phyloP scores from a whole-genome alignment of 2,113 vertebrate species.

The Eulemur rufifrons region DNA sequence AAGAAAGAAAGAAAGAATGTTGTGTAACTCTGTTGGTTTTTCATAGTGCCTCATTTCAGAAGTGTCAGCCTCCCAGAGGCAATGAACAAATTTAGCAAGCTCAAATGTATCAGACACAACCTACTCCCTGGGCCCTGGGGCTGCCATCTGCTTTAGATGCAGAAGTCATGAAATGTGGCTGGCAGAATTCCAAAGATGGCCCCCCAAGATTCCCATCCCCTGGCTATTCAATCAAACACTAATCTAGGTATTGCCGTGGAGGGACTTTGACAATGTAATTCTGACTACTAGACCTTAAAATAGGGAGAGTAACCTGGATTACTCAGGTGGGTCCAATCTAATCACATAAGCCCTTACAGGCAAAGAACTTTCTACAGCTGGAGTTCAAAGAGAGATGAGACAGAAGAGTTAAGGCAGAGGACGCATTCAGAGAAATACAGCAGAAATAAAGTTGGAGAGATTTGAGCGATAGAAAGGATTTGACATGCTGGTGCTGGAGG shows the following conservation, averaged over 20 bases:
- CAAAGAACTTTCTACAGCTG: neutral
- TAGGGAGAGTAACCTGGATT: neutral
- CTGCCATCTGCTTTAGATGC: neutral
- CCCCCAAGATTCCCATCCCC: neutral
- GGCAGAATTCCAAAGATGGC: neutral
- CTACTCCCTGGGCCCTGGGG: neutral
- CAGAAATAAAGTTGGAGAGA: neutral
- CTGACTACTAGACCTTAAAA: neutral
- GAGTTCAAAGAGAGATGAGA: neutral
- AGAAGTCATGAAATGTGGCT: neutral
- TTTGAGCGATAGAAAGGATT: neutral
- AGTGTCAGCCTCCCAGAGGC: neutral
- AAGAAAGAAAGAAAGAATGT: neutral
- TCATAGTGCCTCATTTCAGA: neutral
- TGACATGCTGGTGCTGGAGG: neutral
- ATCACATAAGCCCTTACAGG: neutral
- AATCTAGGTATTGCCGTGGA: neutral
- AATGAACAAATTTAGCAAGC: neutral
- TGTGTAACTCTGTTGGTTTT: neutral
- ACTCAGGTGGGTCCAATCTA: neutral
- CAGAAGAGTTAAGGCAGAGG: neutral
- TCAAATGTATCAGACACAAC: neutral
- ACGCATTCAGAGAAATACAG: neutral
- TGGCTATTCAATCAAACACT: constrained; percentile 8
- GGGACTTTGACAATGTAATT: neutral